Evolutionary conservation across 2,888 invertebrate genomes (phyloP), one percentile per base, ranked within the genome.

Genomic region (Patella ulyssiponensis): DNA sequence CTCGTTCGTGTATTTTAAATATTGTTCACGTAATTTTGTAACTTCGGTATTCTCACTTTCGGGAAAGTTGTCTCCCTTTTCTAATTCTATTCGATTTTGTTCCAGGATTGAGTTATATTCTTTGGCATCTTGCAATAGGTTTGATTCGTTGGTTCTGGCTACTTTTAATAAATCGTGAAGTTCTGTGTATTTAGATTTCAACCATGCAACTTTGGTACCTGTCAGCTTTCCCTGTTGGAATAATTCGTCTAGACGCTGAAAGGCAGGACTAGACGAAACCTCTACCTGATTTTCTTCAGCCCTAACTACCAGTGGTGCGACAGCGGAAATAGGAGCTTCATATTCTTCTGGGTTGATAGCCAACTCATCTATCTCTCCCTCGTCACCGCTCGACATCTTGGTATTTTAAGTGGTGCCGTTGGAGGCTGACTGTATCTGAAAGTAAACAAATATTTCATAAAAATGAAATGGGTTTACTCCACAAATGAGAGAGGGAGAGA

Each of bases 181-280:
- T 53, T 91, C 89, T 77, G 90, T 89, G 80, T 92, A 92, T 78
- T 91, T 91, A n/a, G 91, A 86, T 82, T 91, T 92, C 51, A 92
- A 84, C 77, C 88, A 85, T 3, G 91, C 89, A 69, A 91, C 90
- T 82, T 91, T 90, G 23, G 91, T 91, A 58, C 91, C 91, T 52
- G 91, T 90, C 33, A 92, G 80, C 77, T 88, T 90, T 15, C 92
- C 92, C 74, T 89, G 87, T 81, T 90, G 87, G 77, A 91, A 91
- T 15, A 91, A 80, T 91, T 91, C 90, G 86, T 92, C 92, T 17
- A 92, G 86, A 82, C 89, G 89, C 82, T 91, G 90, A 79, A 91
- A 91, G 20, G 92, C 92, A 69, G 92, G 92, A 78, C 91, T 91
- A 7, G 91, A 84, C 17, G 91, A 91, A 7, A 91, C 91, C 80